phyloP scores from a whole-genome alignment of 2,888 invertebrate species.

The Parnassius mnemosyne region DNA sequence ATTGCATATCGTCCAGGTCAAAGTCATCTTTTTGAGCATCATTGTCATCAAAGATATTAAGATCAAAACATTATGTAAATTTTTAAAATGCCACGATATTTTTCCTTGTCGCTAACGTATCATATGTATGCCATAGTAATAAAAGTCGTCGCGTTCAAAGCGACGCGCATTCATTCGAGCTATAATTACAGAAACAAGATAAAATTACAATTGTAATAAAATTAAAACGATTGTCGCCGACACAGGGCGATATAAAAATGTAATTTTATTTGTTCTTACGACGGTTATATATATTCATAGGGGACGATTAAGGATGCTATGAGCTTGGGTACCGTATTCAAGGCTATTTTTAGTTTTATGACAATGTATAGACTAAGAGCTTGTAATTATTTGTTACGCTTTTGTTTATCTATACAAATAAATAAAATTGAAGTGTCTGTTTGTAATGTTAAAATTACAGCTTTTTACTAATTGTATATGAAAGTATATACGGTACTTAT shows the following conservation, averaged over 20 bases:
- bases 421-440: too few relatives aligned
- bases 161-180: slow-evolving; percentile 30
- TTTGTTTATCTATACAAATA: background rate
- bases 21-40: too few relatives aligned
- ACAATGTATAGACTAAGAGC: slow-evolving; percentile 37
- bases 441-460: too few relatives aligned
- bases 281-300: slow-evolving; percentile 47
- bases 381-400: background rate
- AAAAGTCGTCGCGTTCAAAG: slow-evolving; percentile 24
- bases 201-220: slow-evolving; percentile 57
- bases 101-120: background rate
- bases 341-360: slow-evolving; percentile 60
- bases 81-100: background rate
- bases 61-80: background rate
- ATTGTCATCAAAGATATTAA: background rate
- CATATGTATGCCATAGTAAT: slow-evolving; percentile 8
- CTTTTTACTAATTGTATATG: too few relatives aligned
- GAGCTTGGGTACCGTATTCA: slow-evolving; percentile 30
- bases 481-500: too few relatives aligned
- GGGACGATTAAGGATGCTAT: slow-evolving; percentile 26
- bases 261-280: slow-evolving; percentile 58
- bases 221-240: slow-evolving; percentile 47
- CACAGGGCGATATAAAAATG: slow-evolving; percentile 57
- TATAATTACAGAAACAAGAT: slow-evolving; percentile 41
- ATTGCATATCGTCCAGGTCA: too few relatives aligned